Evolutionary conservation across 2,797 vertebrate species (phyloP), one percentile per base, ranked within the genome.

Genomic region (Cossypha polioptera): DNA sequence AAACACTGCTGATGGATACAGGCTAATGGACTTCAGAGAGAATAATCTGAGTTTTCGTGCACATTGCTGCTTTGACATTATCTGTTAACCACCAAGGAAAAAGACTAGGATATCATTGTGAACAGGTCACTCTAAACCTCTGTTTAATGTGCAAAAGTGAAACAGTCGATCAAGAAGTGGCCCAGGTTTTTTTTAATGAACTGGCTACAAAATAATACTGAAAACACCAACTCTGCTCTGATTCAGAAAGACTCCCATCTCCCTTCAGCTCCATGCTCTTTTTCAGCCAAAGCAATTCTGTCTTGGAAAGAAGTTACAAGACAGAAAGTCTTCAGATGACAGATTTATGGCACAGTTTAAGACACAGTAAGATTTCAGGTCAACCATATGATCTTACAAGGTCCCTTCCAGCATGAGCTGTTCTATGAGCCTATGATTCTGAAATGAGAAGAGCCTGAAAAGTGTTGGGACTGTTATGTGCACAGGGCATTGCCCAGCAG

Each of bases 151-250:
- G n/a, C 5, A 77, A 58, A 90, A 17, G 3, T 74, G 68, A 82
- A 83, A 11, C 21, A 53, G 40, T 42, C 0, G 0, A 22, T 71
- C 57, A 65, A 79, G 57, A 76, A 79, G 26, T 0, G 0, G 33
- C 7, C 13, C 47, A 80, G 57, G 7, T 16, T 14, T 48, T 29
- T 48, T 58, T 29, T 25, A 43, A 47, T 6, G 2, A 54, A 57
- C 20, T 38, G 33, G 20, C 18, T 77, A 14, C 8, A 58, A 25
- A 40, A 25, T 63, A 66, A 50, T 33, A 33, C 35, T 51, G 63
- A 73, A 75, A 89, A 43, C 8, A 17, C 40, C 6, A 12, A 28
- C 21, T 25, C 31, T 57, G 71, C 16, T 7, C 5, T 24, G 19
- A 53, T 65, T 78, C 42, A 3, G 35, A 92, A 80, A 51, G 29